Evolutionary conservation across 2,888 invertebrate species (phyloP).

Genomic region (Blastobasis lacticolella): DNA sequence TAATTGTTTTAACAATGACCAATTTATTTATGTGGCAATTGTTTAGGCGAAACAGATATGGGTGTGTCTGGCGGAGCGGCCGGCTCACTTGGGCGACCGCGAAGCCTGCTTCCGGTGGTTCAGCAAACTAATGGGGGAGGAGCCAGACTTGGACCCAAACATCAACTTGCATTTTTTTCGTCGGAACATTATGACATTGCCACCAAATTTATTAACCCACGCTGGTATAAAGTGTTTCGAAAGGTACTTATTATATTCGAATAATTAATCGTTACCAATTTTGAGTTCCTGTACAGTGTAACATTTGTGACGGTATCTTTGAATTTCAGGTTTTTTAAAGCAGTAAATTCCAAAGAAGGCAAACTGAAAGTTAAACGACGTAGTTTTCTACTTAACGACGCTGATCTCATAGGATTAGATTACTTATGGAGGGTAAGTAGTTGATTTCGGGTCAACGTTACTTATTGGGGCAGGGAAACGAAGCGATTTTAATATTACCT

Average conservation of each 20-base stretch:
- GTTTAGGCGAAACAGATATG: slow-evolving; percentile 92
- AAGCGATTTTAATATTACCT: too few species aligned
- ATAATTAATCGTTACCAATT: too few species aligned
- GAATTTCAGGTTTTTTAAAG: slow-evolving; percentile 87
- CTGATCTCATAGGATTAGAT: slow-evolving; percentile 95
- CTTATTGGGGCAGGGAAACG: too few species aligned
- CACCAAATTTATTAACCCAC: slow-evolving; percentile 93
- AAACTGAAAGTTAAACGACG: slow-evolving; percentile 91
- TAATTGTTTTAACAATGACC: not conserved
- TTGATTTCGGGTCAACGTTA: too few species aligned
- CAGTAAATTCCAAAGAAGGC: slow-evolving; percentile 95
- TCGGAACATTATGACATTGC: slow-evolving; percentile 92
- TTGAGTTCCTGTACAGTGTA: too few species aligned
- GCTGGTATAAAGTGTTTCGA: slow-evolving; percentile 94
- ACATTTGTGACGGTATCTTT: slow-evolving; percentile 3
- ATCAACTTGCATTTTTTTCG: slow-evolving; percentile 97
- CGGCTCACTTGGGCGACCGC: slow-evolving; percentile 92
- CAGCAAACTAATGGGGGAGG: slow-evolving; percentile 96
- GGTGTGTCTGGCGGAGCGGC: slow-evolving; percentile 95
- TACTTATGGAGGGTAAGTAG: slow-evolving; percentile 91
- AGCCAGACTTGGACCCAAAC: slow-evolving; percentile 96
- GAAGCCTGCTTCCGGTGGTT: slow-evolving; percentile 99
- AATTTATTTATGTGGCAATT: not conserved
- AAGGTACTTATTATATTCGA: slow-evolving; percentile 46
- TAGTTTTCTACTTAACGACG: slow-evolving; percentile 91